Evolutionary conservation across 2,113 vertebrate genomes (phyloP).

Genomic region (Pycnonotus jocosus): DNA sequence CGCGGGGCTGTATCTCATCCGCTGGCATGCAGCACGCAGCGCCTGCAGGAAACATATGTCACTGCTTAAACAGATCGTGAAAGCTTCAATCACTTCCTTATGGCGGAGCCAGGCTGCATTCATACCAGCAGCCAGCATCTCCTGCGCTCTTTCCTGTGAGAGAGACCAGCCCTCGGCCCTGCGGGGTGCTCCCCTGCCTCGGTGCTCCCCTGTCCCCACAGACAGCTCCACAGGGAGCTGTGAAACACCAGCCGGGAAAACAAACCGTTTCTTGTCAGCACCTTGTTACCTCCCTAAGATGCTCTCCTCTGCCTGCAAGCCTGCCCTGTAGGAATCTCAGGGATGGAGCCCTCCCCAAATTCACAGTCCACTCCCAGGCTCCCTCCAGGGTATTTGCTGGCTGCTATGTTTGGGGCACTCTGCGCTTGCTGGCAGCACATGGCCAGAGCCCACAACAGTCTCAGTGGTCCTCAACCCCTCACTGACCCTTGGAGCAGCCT

Average conservation of each 20-base stretch:
- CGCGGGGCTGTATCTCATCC: slow-evolving; percentile 12
- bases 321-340: neutral
- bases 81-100: slow-evolving; percentile 68
- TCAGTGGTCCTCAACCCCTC: neutral
- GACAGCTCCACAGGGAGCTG: neutral
- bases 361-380: neutral
- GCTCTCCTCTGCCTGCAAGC: neutral
- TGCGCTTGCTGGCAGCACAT: fast-evolving
- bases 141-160: neutral
- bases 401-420: neutral
- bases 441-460: neutral
- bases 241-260: neutral
- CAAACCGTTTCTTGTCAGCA: neutral
- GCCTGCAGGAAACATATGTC: slow-evolving; percentile 67
- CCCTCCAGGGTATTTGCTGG: neutral
- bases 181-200: neutral
- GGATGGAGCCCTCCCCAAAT: neutral
- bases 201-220: neutral
- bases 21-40: slow-evolving; percentile 13
- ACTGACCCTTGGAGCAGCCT: neutral
- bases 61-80: slow-evolving; percentile 64
- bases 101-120: neutral
- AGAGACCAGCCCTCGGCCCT: fast-evolving
- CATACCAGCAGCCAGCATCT: neutral
- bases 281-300: neutral